Evolutionary conservation across 2,113 vertebrate species (phyloP), one percentile per base, ranked within the genome.

Genomic region (Leptobrachium leishanense): DNA sequence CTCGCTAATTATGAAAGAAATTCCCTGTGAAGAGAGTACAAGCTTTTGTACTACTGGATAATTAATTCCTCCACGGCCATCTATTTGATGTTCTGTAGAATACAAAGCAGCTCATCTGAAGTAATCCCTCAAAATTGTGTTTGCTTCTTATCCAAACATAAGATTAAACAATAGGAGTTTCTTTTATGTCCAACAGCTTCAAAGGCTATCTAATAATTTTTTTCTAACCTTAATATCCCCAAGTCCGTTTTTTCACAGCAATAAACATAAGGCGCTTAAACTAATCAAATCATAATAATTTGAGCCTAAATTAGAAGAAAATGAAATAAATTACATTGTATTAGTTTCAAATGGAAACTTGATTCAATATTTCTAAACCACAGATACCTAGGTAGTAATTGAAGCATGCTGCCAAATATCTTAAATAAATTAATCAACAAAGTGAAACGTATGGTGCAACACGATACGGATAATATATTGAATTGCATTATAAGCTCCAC

Each of bases 61-160:
- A 81, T 81, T 81, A 81, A 81, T 81, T 81, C 78, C 72, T 81
- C 72, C 43, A 68, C 74, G 78, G 64, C 72, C 68, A 81, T 81
- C 78, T 81, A 81, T 81, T 81, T 81, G 78, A 81, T 81, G 78
- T 74, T 81, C 78, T 68, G 71, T 74, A 66, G 72, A 81, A 81
- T 81, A 81, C 67, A 81, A 81, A 81, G 78, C 71, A 74, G 78
- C 74, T 81, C 71, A 81, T 81, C 12, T 74, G 74, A 68, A 81
- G 72, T 81, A 81, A 81, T 81, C 78, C 78, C 72, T 81, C 54
- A 74, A 74, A 81, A 81, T 81, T 81, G 78, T 81, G 53, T 63
- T 68, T 41, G 78, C 78, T 74, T 74, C 78, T 81, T 81, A 81
- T 81, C 72, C 72, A 81, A 81, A 81, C 72, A 81, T 68, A 74